These are phyloP conservation scores for Cactoblastis cactorum DNA, from an alignment of 2,888 invertebrate genomes.

Conservation along the genomic window DNA sequence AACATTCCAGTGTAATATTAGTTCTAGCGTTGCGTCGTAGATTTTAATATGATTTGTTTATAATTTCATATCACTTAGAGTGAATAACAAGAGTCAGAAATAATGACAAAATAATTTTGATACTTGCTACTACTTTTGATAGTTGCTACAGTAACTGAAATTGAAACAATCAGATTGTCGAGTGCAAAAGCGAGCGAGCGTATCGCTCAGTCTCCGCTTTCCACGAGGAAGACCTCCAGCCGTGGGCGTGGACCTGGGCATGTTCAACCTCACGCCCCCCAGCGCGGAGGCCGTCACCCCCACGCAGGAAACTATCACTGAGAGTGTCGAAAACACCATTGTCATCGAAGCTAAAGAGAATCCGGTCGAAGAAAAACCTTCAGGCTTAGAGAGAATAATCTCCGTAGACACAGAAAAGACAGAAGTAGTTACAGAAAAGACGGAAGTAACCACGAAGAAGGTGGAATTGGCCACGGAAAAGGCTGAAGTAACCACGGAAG, in stretches of 20 bases:
- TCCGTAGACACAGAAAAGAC: slow-evolving; percentile 8
- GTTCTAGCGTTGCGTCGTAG: too few relatives aligned
- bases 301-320: slow-evolving; percentile 31
- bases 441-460: slow-evolving; percentile 9
- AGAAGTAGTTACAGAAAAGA: slow-evolving; percentile 9
- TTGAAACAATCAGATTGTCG: slow-evolving; percentile 70
- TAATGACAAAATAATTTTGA: too few relatives aligned
- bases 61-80: too few relatives aligned
- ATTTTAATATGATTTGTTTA: too few relatives aligned
- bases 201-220: slow-evolving; percentile 61
- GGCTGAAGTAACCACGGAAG: slow-evolving; percentile 9
- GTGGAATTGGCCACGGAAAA: slow-evolving; percentile 10
- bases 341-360: slow-evolving; percentile 36
- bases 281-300: slow-evolving; percentile 67
- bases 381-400: slow-evolving; percentile 16
- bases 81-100: too few relatives aligned
- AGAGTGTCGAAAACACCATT: slow-evolving; percentile 17
- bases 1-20: too few relatives aligned
- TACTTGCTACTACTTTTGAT: too few relatives aligned
- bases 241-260: slow-evolving; percentile 54
- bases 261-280: slow-evolving; percentile 72
- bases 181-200: slow-evolving; percentile 67
- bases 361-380: slow-evolving; percentile 23
- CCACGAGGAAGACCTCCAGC: slow-evolving; percentile 68
- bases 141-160: slow-evolving; percentile 22